These are phyloP conservation scores for Ormia ochracea DNA, from an alignment of 2,888 invertebrate species.

Conservation along the genomic window DNA sequence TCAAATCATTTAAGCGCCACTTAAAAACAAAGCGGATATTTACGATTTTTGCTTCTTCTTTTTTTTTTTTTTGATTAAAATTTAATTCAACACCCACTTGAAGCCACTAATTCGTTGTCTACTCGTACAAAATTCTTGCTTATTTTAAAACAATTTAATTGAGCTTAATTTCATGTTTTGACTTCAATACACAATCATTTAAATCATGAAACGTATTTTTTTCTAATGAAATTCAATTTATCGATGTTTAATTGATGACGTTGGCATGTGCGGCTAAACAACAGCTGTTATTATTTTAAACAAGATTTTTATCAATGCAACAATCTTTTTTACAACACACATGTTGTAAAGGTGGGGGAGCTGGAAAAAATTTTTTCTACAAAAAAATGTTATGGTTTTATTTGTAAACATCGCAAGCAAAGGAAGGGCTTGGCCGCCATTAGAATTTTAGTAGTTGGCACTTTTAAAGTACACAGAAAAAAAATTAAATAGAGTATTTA, in stretches of 20 bases:
- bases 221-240: not conserved
- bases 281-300: conserved; percentile 19
- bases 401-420: too few species aligned
- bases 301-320: conserved; percentile 9
- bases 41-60: not conserved
- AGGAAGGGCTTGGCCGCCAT: too few species aligned
- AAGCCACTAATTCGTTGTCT: conserved; percentile 14
- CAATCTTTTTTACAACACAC: too few species aligned
- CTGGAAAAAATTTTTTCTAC: too few species aligned
- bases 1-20: conserved; percentile 30
- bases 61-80: conserved; percentile 31
- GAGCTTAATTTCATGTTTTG: conserved; percentile 6
- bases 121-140: not conserved
- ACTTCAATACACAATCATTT: conserved; percentile 17
- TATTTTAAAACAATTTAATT: conserved; percentile 14
- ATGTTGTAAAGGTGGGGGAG: too few species aligned
- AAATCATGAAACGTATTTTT: conserved; percentile 25
- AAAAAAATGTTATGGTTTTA: too few species aligned
- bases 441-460: too few species aligned
- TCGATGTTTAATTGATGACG: conserved; percentile 26
- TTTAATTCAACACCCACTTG: conserved; percentile 49
- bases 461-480: too few species aligned
- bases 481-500: too few species aligned
- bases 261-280: not conserved
- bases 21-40: conserved; percentile 1